Conservation (phyloP, 2,888 invertebrate genomes). For the Melinaea marsaeus region DNA sequence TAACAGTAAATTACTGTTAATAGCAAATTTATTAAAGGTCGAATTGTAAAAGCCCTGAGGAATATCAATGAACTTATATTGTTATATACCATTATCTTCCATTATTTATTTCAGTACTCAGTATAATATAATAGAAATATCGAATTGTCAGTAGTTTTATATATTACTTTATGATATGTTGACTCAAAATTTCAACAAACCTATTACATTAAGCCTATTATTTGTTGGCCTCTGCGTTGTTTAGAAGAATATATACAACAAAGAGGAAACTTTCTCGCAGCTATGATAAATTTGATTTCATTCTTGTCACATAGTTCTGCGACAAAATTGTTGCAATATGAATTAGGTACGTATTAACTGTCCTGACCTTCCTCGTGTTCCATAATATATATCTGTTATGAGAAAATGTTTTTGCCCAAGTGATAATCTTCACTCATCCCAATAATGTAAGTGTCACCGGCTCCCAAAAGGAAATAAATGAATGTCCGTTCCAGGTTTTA, state of each 20-base stretch:
- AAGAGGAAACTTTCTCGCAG: neutral
- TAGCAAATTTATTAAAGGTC: constrained; percentile 3
- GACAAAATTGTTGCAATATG: constrained; percentile 2
- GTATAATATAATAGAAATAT: too few relatives aligned
- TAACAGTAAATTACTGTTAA: constrained; percentile 12
- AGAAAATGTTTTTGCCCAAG: constrained; percentile 6
- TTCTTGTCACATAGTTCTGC: constrained; percentile 4
- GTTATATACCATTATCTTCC: too few relatives aligned
- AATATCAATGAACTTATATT: constrained; percentile 11
- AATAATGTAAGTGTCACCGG: neutral
- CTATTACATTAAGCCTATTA: too few relatives aligned
- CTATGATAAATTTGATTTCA: constrained; percentile 1
- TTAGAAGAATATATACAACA: neutral
- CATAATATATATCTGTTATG: neutral
- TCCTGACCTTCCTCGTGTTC: constrained; percentile 1
- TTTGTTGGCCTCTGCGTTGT: too few relatives aligned
- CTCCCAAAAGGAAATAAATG: neutral
- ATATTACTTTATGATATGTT: too few relatives aligned
- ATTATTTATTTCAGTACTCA: too few relatives aligned
- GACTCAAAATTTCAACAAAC: too few relatives aligned
- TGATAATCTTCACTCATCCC: constrained; percentile 5
- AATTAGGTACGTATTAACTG: constrained; percentile 2
- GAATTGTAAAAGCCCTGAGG: neutral
- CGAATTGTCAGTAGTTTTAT: too few relatives aligned
- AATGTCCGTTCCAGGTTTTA: neutral